Base-by-base conservation (phyloP, 1,140 invertebrate species). In the Procambarus virginalis region DNA sequence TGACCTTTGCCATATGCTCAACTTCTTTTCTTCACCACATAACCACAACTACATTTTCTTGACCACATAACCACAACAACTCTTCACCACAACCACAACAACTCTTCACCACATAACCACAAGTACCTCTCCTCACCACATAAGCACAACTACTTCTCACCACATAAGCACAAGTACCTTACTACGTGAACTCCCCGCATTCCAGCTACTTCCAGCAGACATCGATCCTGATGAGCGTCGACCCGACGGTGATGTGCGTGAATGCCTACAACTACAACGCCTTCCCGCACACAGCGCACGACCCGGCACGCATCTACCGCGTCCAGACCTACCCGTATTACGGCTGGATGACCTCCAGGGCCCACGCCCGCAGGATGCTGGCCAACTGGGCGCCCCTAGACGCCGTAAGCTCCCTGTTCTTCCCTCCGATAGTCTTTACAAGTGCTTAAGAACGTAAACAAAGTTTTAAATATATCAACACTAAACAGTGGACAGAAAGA, bases 231-330 rank as follows among this genome's bases (percentile, higher is more conserved):
- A 91, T 92, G 89, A 75, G 78, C 45, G 49, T 68, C 22, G 91
- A 92, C 82, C 1, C 55, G 14, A 55, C 78, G 5, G 77, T 92
- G 20, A 55, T 88, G 75, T 84, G 87, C 51, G 91, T 90, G 45
- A 92, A 92, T 85, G 91, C 91, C 8, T 92, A 92, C 68, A 90
- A 82, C 82, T 92, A 92, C 86, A 90, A 91, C 78, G 80, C 91
- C 55, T 91, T 80, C 81, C 89, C 89, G 17, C 91, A 92, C 85
- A 92, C 91, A 3, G 85, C 91, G 60, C 64, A n/a, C 2, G 91
- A 92, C 68, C 88, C 91, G 10, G n/a, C 76, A 3, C 83, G 83
- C 45, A 85, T 92, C 4, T 87, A 91, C 60, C 81, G 91, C 45
- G 85, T 88, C 10, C 89, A 92, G 64, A 82, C 89, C 34, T 92